Percentiles rank a stretch among this genome's conserved stretches.
Evolutionary conservation across 1,140 invertebrate genomes (phyloP).

Genomic region (Pemphigus obesinymphae): DNA sequence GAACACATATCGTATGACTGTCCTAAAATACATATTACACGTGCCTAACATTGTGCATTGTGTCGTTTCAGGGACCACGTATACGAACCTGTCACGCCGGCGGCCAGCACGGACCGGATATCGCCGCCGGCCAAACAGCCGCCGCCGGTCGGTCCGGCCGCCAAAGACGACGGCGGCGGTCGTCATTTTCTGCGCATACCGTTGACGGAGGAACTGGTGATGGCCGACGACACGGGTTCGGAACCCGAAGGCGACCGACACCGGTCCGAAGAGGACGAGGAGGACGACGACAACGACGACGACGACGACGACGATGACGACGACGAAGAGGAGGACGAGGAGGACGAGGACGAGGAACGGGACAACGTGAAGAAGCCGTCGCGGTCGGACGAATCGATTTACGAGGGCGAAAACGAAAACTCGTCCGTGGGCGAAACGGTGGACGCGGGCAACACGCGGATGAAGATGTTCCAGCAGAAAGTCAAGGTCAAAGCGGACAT

Average conservation of each 20-base stretch:
- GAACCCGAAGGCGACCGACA: slow-evolving; percentile 40
- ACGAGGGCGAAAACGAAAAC: slow-evolving; percentile 29
- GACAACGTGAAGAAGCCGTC: slow-evolving; percentile 51
- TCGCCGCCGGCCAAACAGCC: slow-evolving; percentile 43
- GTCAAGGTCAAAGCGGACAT: slow-evolving; percentile 10
- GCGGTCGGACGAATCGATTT: slow-evolving; percentile 46
- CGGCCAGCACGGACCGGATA: slow-evolving; percentile 41
- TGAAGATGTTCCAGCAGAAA: slow-evolving; percentile 26
- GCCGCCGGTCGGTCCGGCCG: slow-evolving; percentile 15
- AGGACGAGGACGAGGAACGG: slow-evolving; percentile 38
- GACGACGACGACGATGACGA: slow-evolving; percentile 49
- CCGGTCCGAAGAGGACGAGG: slow-evolving; percentile 5
- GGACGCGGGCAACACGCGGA: neutral
- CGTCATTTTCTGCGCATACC: slow-evolving; percentile 36
- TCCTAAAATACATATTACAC: too few relatives aligned
- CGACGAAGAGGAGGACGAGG: slow-evolving; percentile 36
- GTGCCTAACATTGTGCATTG: too few relatives aligned
- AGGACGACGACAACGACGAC: neutral
- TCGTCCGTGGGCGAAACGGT: neutral
- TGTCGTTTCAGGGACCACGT: slow-evolving; percentile 79
- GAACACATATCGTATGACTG: neutral
- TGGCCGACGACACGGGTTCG: slow-evolving; percentile 42
- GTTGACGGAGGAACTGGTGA: slow-evolving; percentile 41
- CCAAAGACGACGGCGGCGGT: slow-evolving; percentile 29
- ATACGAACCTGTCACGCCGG: slow-evolving; percentile 68